Conservation (phyloP, 2,888 invertebrate species). For the Meteorus colon region DNA sequence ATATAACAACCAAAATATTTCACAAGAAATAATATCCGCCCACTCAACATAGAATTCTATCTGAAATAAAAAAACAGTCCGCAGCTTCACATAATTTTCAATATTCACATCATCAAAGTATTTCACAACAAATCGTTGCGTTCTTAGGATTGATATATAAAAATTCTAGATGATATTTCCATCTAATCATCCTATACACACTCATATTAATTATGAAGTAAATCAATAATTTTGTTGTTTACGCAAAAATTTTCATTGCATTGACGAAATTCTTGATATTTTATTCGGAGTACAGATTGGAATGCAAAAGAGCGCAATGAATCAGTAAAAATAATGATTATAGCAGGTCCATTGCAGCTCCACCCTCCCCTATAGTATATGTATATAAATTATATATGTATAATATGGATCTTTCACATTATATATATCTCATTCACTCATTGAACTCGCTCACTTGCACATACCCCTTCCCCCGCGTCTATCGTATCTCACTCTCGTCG, state of each 20-base stretch:
- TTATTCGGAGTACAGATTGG: background rate
- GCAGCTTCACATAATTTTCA: too few relatives aligned
- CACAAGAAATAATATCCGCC: too few relatives aligned
- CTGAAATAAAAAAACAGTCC: too few relatives aligned
- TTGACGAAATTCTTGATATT: background rate
- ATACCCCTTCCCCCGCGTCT: background rate
- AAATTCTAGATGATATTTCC: too few relatives aligned
- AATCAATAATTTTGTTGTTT: background rate
- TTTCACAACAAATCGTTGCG: too few relatives aligned
- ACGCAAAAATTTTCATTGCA: background rate
- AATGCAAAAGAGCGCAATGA: background rate
- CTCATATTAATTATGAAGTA: background rate
- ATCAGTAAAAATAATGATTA: background rate
- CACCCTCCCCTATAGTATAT: conserved; percentile 3
- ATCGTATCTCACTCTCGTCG: background rate
- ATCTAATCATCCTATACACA: background rate
- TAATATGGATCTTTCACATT: conserved; percentile 11
- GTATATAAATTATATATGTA: background rate
- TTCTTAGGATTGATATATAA: too few relatives aligned
- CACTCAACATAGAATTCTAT: too few relatives aligned
- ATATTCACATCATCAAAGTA: too few relatives aligned
- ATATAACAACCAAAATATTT: background rate
- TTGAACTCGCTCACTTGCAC: conserved; percentile 13
- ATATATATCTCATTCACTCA: conserved; percentile 10
- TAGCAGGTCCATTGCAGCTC: background rate